Base-by-base conservation (phyloP, 1,140 invertebrate genomes). In the Papilio xuthus region DNA sequence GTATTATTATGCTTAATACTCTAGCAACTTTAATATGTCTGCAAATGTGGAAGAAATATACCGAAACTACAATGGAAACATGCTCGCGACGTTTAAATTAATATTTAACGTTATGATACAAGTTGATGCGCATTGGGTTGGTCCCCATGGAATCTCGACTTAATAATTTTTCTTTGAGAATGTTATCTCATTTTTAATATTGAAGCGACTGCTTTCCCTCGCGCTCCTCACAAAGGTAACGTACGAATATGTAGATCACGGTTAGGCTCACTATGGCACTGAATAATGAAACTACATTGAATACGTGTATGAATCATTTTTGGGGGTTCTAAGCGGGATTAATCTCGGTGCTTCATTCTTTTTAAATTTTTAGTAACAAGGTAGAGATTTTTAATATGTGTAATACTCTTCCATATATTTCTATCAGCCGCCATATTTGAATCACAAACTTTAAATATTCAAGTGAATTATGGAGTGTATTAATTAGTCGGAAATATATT, bases 151-250 rank as follows among this genome's bases (percentile, higher is more conserved):
- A 89, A 90, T 88, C 86, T 85, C 88, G 85, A 87, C 90, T 92
- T 92, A 92, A 91, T 92, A 92, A 86, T 92, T 91, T 76, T 93
- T 93, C 90, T 92, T 91, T 92, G 88, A 91, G 88, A 89, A 91
- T 88, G 89, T 91, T 91, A 92, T 92, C 86, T 89, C 85, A 90
- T 90, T 93, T 93, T 92, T 92, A 92, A 91, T 93, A 91, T 91
- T 91, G 86, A 85, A 93, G 84, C 85, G 86, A 88, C 87, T 90
- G 90, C 86, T 89, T 90, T 87, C 84, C 86, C 81, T 86, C 79
- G 79, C 83, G 85, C 81, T 85, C 78, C 86, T 90, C 89, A 89
- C 90, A 91, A 91, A 91, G 88, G 87, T 82, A 90, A 84, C 80
- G 81, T 83, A 86, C 86, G 84, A 83, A 84, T 83, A 86, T 87